A percentile compares a stretch with the other conserved stretches of the same genome.
Evolutionary conservation across 2,888 invertebrate species (phyloP).

Genomic region (Ormia ochracea): DNA sequence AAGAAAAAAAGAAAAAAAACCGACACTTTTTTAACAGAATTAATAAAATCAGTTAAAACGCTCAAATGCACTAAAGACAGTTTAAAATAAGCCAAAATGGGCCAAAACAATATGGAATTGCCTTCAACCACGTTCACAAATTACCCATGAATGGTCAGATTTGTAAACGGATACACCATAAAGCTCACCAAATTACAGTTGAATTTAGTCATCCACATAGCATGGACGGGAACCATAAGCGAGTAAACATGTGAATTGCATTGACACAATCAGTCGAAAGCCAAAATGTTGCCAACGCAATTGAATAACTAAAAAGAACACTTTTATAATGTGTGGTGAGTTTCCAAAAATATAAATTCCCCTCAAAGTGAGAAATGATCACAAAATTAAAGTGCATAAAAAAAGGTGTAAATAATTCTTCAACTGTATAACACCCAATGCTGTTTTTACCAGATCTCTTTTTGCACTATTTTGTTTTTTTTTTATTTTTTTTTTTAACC

Average conservation of each 20-base stretch:
- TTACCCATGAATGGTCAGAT: not conserved
- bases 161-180: not conserved
- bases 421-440: no score
- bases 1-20: not conserved
- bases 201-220: not conserved
- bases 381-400: not conserved
- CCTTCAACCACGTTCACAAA: not conserved
- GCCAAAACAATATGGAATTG: not conserved
- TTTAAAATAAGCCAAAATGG: not conserved
- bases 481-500: no score
- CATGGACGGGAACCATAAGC: not conserved
- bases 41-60: not conserved
- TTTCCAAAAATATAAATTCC: not conserved
- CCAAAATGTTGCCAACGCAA: not conserved
- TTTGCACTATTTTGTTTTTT: no score
- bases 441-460: no score
- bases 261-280: no score
- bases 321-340: not conserved
- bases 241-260: not conserved
- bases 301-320: no score
- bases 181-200: not conserved
- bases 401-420: no score
- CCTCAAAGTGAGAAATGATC: not conserved
- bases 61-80: not conserved
- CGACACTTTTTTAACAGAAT: conserved; percentile 14